These are phyloP conservation scores for Chelon auratus DNA, from an alignment of 2,797 vertebrate genomes.

Conservation along the genomic window DNA sequence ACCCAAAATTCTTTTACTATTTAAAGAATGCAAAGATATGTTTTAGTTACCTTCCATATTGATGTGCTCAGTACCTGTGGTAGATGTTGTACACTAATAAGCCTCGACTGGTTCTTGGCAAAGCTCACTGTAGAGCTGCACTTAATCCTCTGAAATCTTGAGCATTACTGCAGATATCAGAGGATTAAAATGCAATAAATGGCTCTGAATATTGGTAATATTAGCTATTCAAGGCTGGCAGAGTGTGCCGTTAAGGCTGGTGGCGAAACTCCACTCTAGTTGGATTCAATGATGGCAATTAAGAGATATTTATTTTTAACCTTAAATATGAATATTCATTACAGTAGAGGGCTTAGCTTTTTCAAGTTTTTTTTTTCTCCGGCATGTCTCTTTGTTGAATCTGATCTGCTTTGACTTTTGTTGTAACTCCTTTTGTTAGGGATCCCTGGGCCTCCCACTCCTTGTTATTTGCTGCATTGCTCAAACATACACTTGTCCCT, in stretches of 20 bases:
- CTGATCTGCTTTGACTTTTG: neutral
- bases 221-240: constrained; percentile 1
- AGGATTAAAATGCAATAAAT: constrained; percentile 29
- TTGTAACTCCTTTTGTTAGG: neutral
- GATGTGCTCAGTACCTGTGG: neutral
- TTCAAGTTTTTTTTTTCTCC: neutral
- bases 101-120: constrained; percentile 3
- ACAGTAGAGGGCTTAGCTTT: neutral
- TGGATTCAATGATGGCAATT: constrained; percentile 2
- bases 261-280: neutral
- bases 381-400: neutral
- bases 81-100: constrained; percentile 19
- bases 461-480: neutral
- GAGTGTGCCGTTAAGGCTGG: neutral
- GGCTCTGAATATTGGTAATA: constrained; percentile 16
- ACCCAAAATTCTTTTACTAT: neutral
- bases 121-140: constrained; percentile 6
- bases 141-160: constrained; percentile 15
- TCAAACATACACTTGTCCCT: neutral
- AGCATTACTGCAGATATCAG: constrained; percentile 33
- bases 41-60: neutral
- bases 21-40: neutral
- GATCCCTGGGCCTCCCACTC: neutral
- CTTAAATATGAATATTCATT: constrained; percentile 3
- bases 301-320: neutral